A percentile compares a stretch with the other conserved stretches of the same genome.
phyloP scores from a whole-genome alignment of 2,888 invertebrate genomes.

The Rotaria socialis region DNA sequence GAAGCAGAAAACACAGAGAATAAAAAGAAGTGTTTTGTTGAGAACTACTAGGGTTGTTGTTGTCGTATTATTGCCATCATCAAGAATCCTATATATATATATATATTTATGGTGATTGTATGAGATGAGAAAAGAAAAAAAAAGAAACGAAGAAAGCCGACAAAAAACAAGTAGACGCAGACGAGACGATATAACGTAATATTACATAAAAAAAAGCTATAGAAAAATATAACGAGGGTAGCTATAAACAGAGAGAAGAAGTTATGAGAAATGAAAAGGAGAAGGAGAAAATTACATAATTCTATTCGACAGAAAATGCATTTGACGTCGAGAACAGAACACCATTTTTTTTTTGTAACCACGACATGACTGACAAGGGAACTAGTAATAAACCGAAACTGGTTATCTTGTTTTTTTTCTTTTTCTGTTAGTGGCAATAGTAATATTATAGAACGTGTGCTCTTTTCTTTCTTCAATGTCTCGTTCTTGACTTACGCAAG shows the following conservation, averaged over 20 bases:
- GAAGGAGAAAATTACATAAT: not conserved
- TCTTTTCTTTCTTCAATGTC: not conserved
- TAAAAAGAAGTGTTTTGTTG: not conserved
- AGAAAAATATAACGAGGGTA: not conserved
- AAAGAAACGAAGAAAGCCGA: not conserved
- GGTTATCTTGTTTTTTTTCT: too few species aligned
- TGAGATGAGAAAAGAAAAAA: not conserved
- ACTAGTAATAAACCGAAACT: not conserved
- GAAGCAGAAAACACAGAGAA: not conserved
- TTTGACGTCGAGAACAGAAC: not conserved
- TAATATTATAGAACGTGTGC: not conserved
- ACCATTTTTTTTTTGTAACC: not conserved
- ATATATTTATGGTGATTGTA: constrained; percentile 6
- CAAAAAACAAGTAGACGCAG: not conserved
- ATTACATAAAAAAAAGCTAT: constrained; percentile 9
- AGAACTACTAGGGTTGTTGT: not conserved
- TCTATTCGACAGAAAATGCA: not conserved
- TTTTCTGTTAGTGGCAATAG: not conserved
- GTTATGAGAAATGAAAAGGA: not conserved
- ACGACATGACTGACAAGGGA: not conserved
- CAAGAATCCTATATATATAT: not conserved
- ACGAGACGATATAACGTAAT: constrained; percentile 3
- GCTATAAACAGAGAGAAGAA: not conserved
- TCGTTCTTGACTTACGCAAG: constrained; percentile 19
- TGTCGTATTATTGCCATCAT: not conserved